Evolutionary conservation across 2,113 vertebrate species (phyloP), one percentile per base, ranked within the genome.

Genomic region (Centrocercus urophasianus): DNA sequence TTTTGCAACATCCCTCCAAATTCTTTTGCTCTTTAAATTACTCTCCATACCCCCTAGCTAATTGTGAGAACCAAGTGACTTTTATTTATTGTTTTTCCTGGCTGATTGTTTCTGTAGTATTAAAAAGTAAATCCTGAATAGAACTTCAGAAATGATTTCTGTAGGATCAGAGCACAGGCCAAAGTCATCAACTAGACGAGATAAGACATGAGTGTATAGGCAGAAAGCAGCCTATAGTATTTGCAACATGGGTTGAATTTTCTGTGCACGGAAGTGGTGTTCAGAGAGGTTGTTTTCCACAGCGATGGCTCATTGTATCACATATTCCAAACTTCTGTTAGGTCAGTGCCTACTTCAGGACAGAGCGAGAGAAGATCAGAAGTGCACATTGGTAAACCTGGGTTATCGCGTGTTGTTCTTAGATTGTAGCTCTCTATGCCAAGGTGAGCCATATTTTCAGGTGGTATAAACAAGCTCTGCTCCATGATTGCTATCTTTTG

Each of bases 221-320:
- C 3, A 6, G 61, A 70, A 59, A 19, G 18, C 38, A 74, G 3
- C 2, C 38, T 38, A 2, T 1, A 32, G 7, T 14, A n/a, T 69
- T 77, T 77, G 27, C 19, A 47, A 3, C 3, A 34, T 75, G 18
- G 18, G 22, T 32, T 16, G 63, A 79, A 11, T 32, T 63, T 86
- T 83, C 47, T 67, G 6, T 19, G 8, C 34, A 14, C 1, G 15
- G 7, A 61, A 71, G 21, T 19, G 50, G 20, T 47, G 38, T 2
- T 32, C 12, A 22, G 47, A 32, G 47, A 4, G 3, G 48, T 7
- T 0, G 0, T 60, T 60, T 84, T 78, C 21, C 40, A 12, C n/a
- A 10, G 32, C 25, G 15, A 12, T 18, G 13, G 22, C 22, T 82
- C 3, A 0, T 75, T 78, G 19, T 11, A 16, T 34, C 63, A 18